These are phyloP conservation scores for Thera obeliscata DNA, from an alignment of 2,888 invertebrate species.

Conservation along the genomic window DNA sequence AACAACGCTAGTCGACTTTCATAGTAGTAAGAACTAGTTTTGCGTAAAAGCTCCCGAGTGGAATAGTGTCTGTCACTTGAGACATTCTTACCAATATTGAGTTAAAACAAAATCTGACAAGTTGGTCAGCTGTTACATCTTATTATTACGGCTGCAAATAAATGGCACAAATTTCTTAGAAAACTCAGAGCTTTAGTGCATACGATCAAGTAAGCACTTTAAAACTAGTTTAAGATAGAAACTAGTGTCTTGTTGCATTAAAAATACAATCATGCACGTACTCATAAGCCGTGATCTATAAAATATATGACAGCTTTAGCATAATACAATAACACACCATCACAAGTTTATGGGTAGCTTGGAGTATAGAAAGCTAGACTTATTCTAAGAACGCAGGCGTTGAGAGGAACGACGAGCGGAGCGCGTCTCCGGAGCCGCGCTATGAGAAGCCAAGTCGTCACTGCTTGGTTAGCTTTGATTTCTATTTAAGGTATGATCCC, in stretches of 20 bases:
- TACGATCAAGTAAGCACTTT: conserved; percentile 3
- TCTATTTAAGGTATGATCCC: no score
- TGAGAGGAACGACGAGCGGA: conserved; percentile 1
- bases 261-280: conserved; percentile 23
- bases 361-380: conserved; percentile 23
- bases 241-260: conserved; percentile 21
- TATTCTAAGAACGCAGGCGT: background rate
- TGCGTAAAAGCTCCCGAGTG: no score
- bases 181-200: background rate
- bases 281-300: conserved; percentile 51
- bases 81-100: no score
- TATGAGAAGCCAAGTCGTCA: background rate
- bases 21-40: no score
- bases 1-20: no score
- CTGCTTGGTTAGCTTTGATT: no score
- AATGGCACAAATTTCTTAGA: background rate
- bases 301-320: conserved; percentile 56
- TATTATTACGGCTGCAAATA: background rate
- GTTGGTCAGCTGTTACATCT: background rate
- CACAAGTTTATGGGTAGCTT: conserved; percentile 50
- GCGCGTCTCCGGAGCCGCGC: background rate
- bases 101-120: no score
- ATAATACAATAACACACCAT: conserved; percentile 66
- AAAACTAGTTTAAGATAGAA: conserved; percentile 15
- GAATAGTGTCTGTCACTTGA: no score